A percentile compares a stretch with the other conserved stretches of the same genome.
phyloP scores from a whole-genome alignment of 1,140 invertebrate species.

The Chlorops oryzae region DNA sequence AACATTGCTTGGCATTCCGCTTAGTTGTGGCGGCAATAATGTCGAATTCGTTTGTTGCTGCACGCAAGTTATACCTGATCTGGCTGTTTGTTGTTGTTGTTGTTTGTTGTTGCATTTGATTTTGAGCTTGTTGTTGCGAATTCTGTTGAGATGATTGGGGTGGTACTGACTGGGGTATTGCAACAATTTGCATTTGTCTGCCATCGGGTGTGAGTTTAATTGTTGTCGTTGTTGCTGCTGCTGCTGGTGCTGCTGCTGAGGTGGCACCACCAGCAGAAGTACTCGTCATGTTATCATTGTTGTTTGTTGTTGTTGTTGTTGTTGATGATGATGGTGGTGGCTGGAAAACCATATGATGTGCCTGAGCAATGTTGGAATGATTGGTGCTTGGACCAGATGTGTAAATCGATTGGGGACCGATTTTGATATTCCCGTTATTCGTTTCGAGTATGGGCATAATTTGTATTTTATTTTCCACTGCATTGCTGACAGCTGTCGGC shows the following conservation, averaged over 20 bases:
- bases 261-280: too few relatives aligned
- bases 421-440: constrained; percentile 8
- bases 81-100: constrained; percentile 13
- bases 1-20: constrained; percentile 36
- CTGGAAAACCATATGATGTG: constrained; percentile 26
- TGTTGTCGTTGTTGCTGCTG: constrained; percentile 22
- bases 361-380: constrained; percentile 7
- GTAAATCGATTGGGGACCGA: neutral
- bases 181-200: constrained; percentile 38
- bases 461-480: constrained; percentile 47
- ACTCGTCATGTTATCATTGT: too few relatives aligned
- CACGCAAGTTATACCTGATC: too few relatives aligned
- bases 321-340: constrained; percentile 4
- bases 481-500: constrained; percentile 20
- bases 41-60: constrained; percentile 16
- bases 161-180: constrained; percentile 25
- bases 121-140: constrained; percentile 2
- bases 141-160: constrained; percentile 7
- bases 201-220: constrained; percentile 33
- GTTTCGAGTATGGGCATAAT: constrained; percentile 45
- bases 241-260: neutral
- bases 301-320: constrained; percentile 2
- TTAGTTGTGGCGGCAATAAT: constrained; percentile 34
- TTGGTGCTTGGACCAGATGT: constrained; percentile 1
- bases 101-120: constrained; percentile 4